These are phyloP conservation scores for Nyctibius bracteatus DNA, from an alignment of 2,113 vertebrate genomes.

Conservation along the genomic window DNA sequence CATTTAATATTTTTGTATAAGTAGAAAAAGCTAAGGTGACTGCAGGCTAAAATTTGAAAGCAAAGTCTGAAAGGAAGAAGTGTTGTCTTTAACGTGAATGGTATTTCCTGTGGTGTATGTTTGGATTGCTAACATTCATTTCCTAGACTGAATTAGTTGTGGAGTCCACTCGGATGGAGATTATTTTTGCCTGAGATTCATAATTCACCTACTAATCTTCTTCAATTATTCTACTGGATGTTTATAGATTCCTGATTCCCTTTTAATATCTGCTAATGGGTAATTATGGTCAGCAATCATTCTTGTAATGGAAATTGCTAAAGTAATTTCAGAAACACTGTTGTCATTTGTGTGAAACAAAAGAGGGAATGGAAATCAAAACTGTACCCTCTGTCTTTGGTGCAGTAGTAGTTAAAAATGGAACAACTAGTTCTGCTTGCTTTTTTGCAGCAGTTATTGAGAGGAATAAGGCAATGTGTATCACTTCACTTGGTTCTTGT, in stretches of 20 bases:
- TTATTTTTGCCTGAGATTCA: slow-evolving; percentile 10
- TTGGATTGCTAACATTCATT: not conserved
- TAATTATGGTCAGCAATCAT: slow-evolving; percentile 21
- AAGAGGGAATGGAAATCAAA: not conserved
- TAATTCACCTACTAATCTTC: not conserved
- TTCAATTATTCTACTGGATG: slow-evolving; percentile 18
- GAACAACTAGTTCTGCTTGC: not conserved
- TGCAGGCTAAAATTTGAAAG: not conserved
- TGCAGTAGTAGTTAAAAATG: not conserved
- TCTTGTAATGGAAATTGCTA: not conserved
- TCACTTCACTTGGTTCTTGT: not conserved
- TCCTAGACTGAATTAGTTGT: not conserved
- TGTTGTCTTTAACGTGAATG: not conserved
- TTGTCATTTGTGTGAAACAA: not conserved
- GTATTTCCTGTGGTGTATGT: not conserved
- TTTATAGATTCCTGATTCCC: not conserved
- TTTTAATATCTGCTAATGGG: slow-evolving; percentile 33
- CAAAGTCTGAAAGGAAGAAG: not conserved
- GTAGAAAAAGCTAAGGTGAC: not conserved
- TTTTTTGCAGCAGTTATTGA: not conserved
- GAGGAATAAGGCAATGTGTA: not conserved
- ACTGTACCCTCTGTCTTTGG: not conserved
- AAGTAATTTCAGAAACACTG: not conserved
- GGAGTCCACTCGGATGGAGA: not conserved
- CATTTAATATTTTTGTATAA: not conserved